Evolutionary conservation across 2,888 invertebrate species (phyloP).

Genomic region (Bellardia bayeri): DNA sequence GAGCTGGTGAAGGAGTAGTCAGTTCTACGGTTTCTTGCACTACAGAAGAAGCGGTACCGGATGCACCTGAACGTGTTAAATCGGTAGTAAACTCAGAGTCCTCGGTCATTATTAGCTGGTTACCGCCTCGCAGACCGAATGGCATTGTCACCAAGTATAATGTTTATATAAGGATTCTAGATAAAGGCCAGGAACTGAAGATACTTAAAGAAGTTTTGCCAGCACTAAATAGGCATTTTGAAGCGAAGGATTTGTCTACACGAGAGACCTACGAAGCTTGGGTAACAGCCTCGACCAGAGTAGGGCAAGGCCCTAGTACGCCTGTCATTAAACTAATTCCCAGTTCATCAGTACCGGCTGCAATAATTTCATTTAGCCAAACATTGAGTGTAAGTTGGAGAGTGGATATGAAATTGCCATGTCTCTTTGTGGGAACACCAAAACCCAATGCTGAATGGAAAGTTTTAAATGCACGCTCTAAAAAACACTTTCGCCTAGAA

Average conservation of each 20-base stretch:
- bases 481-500: conserved; percentile 82
- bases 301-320: conserved; percentile 87
- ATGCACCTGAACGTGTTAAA: conserved; percentile 87
- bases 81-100: conserved; percentile 86
- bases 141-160: conserved; percentile 87
- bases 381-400: conserved; percentile 85
- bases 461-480: conserved; percentile 83
- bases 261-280: conserved; percentile 87
- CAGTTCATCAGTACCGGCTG: conserved; percentile 85
- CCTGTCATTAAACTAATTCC: conserved; percentile 85
- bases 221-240: conserved; percentile 85
- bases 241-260: conserved; percentile 85
- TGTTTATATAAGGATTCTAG: conserved; percentile 86
- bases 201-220: conserved; percentile 84
- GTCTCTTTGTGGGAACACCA: conserved; percentile 86
- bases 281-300: conserved; percentile 87
- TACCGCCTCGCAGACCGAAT: conserved; percentile 87
- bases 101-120: conserved; percentile 87
- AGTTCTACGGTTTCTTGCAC: conserved; percentile 86
- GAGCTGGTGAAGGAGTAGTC: conserved; percentile 87
- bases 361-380: conserved; percentile 86
- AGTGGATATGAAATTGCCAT: conserved; percentile 85
- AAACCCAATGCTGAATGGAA: conserved; percentile 85
- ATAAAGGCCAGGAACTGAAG: conserved; percentile 85
- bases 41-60: conserved; percentile 87